Evolutionary conservation across 1,140 invertebrate species (phyloP).

Genomic region (Samia ricini): DNA sequence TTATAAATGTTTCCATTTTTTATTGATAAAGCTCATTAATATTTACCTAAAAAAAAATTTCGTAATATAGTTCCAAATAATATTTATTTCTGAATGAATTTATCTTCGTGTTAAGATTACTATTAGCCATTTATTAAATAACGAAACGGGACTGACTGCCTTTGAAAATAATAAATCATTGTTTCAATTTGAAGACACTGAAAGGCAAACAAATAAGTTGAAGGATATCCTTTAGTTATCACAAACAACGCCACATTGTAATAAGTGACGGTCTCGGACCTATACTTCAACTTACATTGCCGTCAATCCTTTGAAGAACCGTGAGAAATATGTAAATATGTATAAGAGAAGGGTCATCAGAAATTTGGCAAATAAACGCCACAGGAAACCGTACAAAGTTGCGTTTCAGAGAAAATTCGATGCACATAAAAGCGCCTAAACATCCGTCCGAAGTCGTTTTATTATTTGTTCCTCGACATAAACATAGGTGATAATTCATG

Average conservation of each 20-base stretch:
- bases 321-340: neutral
- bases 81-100: too few relatives aligned
- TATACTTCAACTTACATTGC: neutral
- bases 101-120: too few relatives aligned
- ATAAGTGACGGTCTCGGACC: neutral
- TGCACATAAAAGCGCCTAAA: constrained; percentile 7
- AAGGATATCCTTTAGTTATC: neutral
- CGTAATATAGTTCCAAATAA: too few relatives aligned
- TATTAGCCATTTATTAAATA: too few relatives aligned
- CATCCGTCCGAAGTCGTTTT: neutral
- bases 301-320: neutral
- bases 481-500: neutral
- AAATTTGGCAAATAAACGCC: constrained; percentile 6
- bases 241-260: neutral
- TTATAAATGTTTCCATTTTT: too few relatives aligned
- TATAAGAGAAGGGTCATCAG: neutral
- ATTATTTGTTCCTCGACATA: neutral
- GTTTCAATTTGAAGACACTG: neutral
- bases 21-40: too few relatives aligned
- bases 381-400: constrained; percentile 11
- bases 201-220: neutral
- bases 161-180: neutral
- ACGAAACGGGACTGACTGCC: too few relatives aligned
- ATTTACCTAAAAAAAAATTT: too few relatives aligned
- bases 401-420: constrained; percentile 9